A percentile compares a stretch with the other conserved stretches of the same genome.
These are phyloP conservation scores for Crioceris asparagi DNA, from an alignment of 2,888 invertebrate genomes.

Conservation along the genomic window DNA sequence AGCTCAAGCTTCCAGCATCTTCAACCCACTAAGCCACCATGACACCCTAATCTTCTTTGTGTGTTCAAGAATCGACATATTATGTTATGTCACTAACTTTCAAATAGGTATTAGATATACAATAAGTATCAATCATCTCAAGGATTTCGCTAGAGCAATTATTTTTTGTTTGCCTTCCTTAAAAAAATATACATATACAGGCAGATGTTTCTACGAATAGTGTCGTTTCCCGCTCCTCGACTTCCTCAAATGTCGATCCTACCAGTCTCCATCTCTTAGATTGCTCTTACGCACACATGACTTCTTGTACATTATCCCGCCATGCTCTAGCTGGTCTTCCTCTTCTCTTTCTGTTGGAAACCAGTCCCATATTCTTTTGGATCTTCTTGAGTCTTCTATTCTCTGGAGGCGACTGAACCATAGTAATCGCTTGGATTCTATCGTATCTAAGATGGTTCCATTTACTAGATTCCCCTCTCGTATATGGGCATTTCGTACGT, in stretches of 20 bases:
- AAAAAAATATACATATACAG: too few species aligned
- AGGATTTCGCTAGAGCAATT: too few species aligned
- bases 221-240: background rate
- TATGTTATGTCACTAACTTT: too few species aligned
- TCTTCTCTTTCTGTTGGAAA: conserved; percentile 1
- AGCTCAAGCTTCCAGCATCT: too few species aligned
- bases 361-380: conserved; percentile 2
- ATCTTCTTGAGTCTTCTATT: background rate
- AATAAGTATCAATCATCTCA: too few species aligned
- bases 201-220: background rate
- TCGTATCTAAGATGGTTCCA: background rate
- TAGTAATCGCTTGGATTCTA: conserved; percentile 1
- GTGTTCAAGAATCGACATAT: too few species aligned
- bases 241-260: background rate
- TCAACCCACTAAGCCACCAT: too few species aligned
- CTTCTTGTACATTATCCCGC: background rate
- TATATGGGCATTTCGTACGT: background rate
- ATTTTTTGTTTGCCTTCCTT: too few species aligned
- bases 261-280: background rate
- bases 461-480: background rate
- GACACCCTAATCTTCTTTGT: too few species aligned
- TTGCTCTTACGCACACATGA: background rate
- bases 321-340: background rate
- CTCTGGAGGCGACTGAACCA: background rate
- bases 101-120: too few species aligned